Base-by-base conservation (phyloP, 2,113 vertebrate species). In the Microcebus tavaratra region DNA sequence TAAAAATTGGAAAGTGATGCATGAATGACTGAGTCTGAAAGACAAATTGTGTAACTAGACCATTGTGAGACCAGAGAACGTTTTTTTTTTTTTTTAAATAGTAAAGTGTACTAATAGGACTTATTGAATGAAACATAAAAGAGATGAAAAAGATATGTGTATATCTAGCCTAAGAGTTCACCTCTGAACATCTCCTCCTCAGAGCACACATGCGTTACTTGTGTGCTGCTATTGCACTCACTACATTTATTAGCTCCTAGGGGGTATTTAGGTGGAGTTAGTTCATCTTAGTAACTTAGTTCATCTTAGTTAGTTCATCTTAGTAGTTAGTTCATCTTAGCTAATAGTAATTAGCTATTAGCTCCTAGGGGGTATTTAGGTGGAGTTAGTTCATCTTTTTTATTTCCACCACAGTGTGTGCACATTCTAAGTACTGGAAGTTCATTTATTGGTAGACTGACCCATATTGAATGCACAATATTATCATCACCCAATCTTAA, bases 351-450 rank as follows among this genome's bases (percentile, higher is more conserved):
- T n/a, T n/a, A n/a, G n/a, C n/a, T n/a, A 8, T 57, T 1, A 70
- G 50, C 23, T 80, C 20, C 50, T 68, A 63, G 2, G 8, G 3
- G 34, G 4, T 11, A 6, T 12, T 53, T 61, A n/a, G 18, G 55
- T 72, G 25, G 10, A 78, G 25, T 34, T 65, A 21, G 36, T 83
- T 59, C 12, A 39, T 53, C 14, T 89, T 93, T 94, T 91, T 91
- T 27, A 10, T 59, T 88, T 92, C 34, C 12, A 84, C 36, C 63
- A 86, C 9, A 68, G 45, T n/a, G 3, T 34, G 8, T 53, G 61
- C 25, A 45, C 25, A 8, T 57, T 34, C 0, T 45, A 81, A 61
- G 27, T 68, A 63, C 12, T 50, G 11, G 21, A 15, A 92, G 2
- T 50, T 4, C 23, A 6, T 53, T 61, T 61, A 21, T 36, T 17